These are phyloP conservation scores for Brachystomella parvula DNA, from an alignment of 1,140 invertebrate species.

Conservation along the genomic window DNA sequence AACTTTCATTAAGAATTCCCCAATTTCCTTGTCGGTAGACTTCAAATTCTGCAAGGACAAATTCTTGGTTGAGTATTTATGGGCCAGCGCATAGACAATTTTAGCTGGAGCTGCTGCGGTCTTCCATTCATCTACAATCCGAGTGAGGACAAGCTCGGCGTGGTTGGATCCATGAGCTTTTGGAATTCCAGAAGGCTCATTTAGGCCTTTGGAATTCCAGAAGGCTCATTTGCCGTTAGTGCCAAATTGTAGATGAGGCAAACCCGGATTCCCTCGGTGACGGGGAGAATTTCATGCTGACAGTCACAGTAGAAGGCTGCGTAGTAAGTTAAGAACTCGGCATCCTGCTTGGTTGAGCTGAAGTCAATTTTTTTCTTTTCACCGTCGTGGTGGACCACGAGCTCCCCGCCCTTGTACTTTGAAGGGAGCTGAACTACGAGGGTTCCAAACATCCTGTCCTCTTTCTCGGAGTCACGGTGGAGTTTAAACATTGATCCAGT, in stretches of 20 bases:
- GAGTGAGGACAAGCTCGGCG: neutral
- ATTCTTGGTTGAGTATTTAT: neutral
- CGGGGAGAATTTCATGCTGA: constrained; percentile 12
- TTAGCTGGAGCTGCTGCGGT: too few species aligned
- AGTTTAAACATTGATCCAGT: constrained; percentile 9
- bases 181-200: neutral
- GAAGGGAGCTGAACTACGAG: constrained; percentile 17
- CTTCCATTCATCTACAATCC: neutral
- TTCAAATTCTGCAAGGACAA: constrained; percentile 12
- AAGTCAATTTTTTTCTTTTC: constrained; percentile 6
- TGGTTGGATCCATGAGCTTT: neutral
- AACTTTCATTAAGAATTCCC: neutral
- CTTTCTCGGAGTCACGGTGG: constrained; percentile 21
- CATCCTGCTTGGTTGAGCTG: neutral
- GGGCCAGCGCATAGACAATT: neutral
- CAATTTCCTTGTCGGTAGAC: constrained; percentile 2
- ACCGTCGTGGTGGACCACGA: constrained; percentile 12
- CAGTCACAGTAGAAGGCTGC: constrained; percentile 20
- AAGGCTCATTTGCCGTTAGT: neutral
- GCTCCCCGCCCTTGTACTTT: constrained; percentile 11
- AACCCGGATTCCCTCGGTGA: neutral
- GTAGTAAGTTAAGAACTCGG: neutral
- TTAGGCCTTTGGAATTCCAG: neutral
- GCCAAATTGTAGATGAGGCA: constrained; percentile 22
- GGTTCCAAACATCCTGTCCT: constrained; percentile 23